These are phyloP conservation scores for Clunio marinus DNA, from an alignment of 2,888 invertebrate genomes.

Conservation along the genomic window DNA sequence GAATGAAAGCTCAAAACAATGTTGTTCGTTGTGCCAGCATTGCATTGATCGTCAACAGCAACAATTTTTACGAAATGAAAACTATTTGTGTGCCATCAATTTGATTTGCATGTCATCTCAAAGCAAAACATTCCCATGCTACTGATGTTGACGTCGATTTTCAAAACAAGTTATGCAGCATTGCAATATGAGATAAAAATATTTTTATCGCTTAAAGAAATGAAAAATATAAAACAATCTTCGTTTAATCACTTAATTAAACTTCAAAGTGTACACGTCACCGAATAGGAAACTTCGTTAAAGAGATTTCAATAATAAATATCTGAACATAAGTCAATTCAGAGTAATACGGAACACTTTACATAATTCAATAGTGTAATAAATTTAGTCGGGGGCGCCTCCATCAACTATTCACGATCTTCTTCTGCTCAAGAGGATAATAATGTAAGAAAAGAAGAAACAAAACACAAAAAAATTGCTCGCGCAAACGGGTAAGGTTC, in stretches of 20 bases:
- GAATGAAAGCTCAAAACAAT: neutral
- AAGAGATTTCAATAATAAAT: neutral
- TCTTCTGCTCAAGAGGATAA: no score
- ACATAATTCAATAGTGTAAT: constrained; percentile 35
- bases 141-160: constrained; percentile 25
- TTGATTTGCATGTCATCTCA: constrained; percentile 37
- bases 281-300: neutral
- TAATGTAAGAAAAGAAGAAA: neutral
- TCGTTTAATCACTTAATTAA: constrained; percentile 40
- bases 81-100: constrained; percentile 38
- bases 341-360: constrained; percentile 28
- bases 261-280: constrained; percentile 61
- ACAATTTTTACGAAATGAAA: constrained; percentile 9
- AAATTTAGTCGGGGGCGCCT: constrained; percentile 31
- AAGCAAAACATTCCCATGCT: constrained; percentile 14
- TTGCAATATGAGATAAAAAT: neutral
- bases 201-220: neutral
- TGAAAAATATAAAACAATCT: neutral
- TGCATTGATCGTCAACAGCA: neutral
- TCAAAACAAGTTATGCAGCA: constrained; percentile 26
- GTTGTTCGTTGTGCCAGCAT: neutral
- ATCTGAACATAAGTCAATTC: neutral
- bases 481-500: constrained; percentile 31
- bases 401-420: constrained; percentile 12
- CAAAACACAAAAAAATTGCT: neutral